A percentile compares a stretch with the other conserved stretches of the same genome.
These are phyloP conservation scores for Eupeodes luniger DNA, from an alignment of 2,888 invertebrate species.

Conservation along the genomic window DNA sequence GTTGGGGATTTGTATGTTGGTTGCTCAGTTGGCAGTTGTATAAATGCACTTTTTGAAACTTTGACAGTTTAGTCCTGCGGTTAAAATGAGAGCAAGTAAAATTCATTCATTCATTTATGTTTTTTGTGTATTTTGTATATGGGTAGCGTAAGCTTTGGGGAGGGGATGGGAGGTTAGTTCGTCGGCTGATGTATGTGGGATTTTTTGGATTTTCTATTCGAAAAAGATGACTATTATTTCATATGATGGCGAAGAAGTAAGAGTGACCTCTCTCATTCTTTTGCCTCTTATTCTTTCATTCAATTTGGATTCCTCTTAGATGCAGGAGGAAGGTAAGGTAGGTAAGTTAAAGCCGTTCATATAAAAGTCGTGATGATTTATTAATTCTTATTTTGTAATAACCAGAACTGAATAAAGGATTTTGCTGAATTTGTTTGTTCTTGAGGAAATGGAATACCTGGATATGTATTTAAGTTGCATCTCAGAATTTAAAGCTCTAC, in stretches of 20 bases:
- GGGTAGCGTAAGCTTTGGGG: conserved; percentile 11
- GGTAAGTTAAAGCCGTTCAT: conserved; percentile 16
- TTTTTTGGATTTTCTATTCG: conserved; percentile 44
- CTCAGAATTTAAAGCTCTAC: no score
- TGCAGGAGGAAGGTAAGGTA: no score
- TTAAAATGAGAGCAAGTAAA: conserved; percentile 71
- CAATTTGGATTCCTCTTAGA: not conserved
- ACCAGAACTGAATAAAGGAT: conserved; percentile 23
- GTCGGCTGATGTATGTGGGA: conserved; percentile 63
- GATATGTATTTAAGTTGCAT: no score
- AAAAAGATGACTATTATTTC: conserved; percentile 24
- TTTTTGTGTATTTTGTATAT: conserved; percentile 32
- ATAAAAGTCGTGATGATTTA: conserved; percentile 72
- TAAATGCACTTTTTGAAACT: conserved; percentile 76
- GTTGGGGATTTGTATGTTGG: conserved; percentile 68
- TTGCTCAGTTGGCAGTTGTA: conserved; percentile 74
- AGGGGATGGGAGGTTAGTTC: conserved; percentile 28
- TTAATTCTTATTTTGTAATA: conserved; percentile 64
- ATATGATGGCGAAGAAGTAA: conserved; percentile 28
- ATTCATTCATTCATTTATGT: conserved; percentile 10
- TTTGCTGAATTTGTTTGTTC: not conserved
- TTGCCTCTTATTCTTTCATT: not conserved
- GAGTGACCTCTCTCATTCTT: conserved; percentile 23
- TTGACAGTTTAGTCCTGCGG: conserved; percentile 76
- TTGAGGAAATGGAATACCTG: not conserved